Percentiles rank a stretch among this genome's conserved stretches.
Conservation (phyloP, 2,797 vertebrate genomes). For the Pipistrellus kuhlii region DNA sequence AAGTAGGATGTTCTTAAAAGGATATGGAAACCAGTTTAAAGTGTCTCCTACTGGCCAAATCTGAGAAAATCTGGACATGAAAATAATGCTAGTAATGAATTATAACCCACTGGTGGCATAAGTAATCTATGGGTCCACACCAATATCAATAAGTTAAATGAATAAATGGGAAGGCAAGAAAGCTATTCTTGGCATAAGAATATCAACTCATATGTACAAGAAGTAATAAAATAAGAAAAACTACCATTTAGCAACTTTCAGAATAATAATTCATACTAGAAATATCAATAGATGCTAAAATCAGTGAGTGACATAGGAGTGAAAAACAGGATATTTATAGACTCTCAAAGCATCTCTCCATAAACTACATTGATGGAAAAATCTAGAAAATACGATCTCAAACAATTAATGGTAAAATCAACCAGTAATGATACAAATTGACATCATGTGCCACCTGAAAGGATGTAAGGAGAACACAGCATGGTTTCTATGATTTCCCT, state of each 20-base stretch:
- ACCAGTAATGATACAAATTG: neutral
- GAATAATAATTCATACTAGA: neutral
- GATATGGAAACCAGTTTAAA: neutral
- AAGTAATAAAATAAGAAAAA: slow-evolving; percentile 1
- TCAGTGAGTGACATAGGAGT: neutral
- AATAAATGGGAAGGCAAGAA: neutral
- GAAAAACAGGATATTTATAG: neutral
- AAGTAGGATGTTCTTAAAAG: neutral
- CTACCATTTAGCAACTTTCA: neutral
- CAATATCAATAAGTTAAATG: slow-evolving; percentile 4
- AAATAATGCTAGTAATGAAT: neutral
- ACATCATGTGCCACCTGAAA: neutral
- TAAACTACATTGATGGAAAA: neutral
- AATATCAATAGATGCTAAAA: slow-evolving; percentile 25
- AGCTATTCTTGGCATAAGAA: slow-evolving; percentile 32
- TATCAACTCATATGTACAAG: slow-evolving; percentile 9
- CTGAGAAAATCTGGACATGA: neutral
- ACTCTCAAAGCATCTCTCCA: neutral
- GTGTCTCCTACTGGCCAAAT: neutral
- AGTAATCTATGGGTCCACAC: neutral
- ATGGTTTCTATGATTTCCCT: neutral
- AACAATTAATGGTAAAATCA: neutral
- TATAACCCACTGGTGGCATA: neutral
- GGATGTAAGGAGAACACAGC: neutral
- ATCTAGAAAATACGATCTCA: neutral